These are phyloP conservation scores for Scaptomyza flava DNA, from an alignment of 2,888 invertebrate species.

Conservation along the genomic window DNA sequence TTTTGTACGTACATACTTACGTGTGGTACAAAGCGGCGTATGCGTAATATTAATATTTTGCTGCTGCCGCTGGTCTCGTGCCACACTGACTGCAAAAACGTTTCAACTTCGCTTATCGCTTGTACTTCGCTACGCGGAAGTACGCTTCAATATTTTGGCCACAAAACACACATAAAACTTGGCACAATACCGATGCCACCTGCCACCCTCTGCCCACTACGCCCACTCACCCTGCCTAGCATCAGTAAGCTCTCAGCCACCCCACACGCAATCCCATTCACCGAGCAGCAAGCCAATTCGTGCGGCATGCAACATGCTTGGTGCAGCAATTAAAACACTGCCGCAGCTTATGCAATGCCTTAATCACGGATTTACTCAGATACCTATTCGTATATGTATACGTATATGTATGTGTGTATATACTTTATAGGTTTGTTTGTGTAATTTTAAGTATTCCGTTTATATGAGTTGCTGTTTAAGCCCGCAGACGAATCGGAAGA, in stretches of 20 bases:
- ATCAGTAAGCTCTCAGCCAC: neutral
- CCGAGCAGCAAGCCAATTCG: slow-evolving; percentile 43
- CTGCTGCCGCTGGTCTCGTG: slow-evolving; percentile 70
- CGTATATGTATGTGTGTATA: neutral
- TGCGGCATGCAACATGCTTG: slow-evolving; percentile 69
- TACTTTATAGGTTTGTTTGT: too few relatives aligned
- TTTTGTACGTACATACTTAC: neutral
- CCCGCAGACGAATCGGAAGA: slow-evolving; percentile 10
- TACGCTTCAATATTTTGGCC: slow-evolving; percentile 52
- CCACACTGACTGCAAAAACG: slow-evolving; percentile 78
- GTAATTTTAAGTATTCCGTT: slow-evolving; percentile 17
- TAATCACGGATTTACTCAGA: slow-evolving; percentile 47
- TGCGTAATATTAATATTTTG: slow-evolving; percentile 70
- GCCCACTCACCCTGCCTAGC: neutral
- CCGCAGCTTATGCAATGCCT: slow-evolving; percentile 55
- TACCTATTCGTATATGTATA: neutral
- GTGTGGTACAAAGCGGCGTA: slow-evolving; percentile 71
- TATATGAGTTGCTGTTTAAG: slow-evolving; percentile 19
- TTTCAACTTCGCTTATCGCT: slow-evolving; percentile 64
- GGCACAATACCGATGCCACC: neutral
- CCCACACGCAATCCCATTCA: slow-evolving; percentile 17
- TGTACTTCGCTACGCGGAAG: slow-evolving; percentile 45
- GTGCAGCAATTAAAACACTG: slow-evolving; percentile 55
- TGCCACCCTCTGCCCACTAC: neutral
- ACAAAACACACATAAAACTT: slow-evolving; percentile 37